phyloP scores from a whole-genome alignment of 1,140 invertebrate genomes.

The Drosophila repletoides region DNA sequence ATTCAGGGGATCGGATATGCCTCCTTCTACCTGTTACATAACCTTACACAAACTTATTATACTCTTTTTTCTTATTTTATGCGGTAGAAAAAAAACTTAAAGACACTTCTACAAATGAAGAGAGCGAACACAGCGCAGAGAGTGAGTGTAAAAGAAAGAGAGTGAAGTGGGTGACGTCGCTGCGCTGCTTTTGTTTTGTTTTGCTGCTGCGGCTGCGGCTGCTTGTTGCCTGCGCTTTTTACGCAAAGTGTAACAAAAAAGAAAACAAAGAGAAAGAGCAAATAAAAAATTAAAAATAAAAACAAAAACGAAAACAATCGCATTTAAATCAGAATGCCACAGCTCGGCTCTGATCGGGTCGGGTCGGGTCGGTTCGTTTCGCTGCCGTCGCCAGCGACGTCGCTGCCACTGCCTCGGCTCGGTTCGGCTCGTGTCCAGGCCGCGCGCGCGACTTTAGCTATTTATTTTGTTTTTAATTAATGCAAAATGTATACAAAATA shows the following conservation, averaged over 20 bases:
- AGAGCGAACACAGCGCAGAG: conserved; percentile 13
- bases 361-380: neutral
- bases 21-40: no score
- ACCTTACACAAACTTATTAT: no score
- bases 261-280: conserved; percentile 24
- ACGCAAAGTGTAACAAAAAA: conserved; percentile 27
- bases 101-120: conserved; percentile 54
- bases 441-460: conserved; percentile 60
- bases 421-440: neutral
- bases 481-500: conserved; percentile 81
- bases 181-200: conserved; percentile 35
- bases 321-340: conserved; percentile 77
- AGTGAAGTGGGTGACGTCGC: neutral
- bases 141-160: neutral
- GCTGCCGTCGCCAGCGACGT: no score
- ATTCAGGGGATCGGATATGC: no score
- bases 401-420: no score
- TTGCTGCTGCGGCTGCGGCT: conserved; percentile 14
- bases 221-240: conserved; percentile 29
- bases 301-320: conserved; percentile 48
- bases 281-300: conserved; percentile 26
- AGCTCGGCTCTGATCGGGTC: neutral
- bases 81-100: no score
- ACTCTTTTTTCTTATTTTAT: no score
- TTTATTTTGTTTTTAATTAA: conserved; percentile 79